phyloP scores from a whole-genome alignment of 2,797 vertebrate species.

The Bothrops alternatus region DNA sequence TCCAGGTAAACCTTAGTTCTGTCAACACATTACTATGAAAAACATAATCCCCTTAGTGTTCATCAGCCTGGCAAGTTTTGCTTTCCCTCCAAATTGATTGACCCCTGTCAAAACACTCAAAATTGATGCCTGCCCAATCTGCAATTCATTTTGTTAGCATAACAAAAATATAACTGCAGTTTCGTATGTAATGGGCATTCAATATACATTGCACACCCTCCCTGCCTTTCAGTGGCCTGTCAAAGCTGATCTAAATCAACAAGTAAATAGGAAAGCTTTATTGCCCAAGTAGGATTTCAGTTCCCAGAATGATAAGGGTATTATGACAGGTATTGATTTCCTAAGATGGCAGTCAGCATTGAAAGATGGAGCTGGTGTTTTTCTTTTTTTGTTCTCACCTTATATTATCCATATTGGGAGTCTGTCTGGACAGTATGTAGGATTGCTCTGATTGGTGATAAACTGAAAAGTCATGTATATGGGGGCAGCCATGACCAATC shows the following conservation, averaged over 20 bases:
- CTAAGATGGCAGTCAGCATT: constrained; percentile 31
- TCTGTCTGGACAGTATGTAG: constrained; percentile 42
- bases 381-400: constrained; percentile 33
- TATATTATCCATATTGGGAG: constrained; percentile 57
- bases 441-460: constrained; percentile 54
- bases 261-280: constrained; percentile 53
- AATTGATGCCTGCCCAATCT: background rate
- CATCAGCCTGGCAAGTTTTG: background rate
- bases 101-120: background rate
- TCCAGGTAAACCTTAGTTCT: background rate
- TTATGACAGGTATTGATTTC: constrained; percentile 59
- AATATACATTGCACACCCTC: background rate
- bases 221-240: constrained; percentile 8
- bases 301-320: constrained; percentile 48
- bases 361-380: constrained; percentile 58
- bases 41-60: background rate
- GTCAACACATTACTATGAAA: background rate
- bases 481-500: constrained; percentile 49
- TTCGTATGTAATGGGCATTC: accelerated
- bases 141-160: background rate
- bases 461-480: constrained; percentile 44
- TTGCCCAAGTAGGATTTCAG: constrained; percentile 50
- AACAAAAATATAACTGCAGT: background rate
- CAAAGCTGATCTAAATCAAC: constrained; percentile 50
- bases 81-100: background rate